These are phyloP conservation scores for Beaufortia kweichowensis DNA, from an alignment of 2,113 vertebrate species.

Conservation along the genomic window DNA sequence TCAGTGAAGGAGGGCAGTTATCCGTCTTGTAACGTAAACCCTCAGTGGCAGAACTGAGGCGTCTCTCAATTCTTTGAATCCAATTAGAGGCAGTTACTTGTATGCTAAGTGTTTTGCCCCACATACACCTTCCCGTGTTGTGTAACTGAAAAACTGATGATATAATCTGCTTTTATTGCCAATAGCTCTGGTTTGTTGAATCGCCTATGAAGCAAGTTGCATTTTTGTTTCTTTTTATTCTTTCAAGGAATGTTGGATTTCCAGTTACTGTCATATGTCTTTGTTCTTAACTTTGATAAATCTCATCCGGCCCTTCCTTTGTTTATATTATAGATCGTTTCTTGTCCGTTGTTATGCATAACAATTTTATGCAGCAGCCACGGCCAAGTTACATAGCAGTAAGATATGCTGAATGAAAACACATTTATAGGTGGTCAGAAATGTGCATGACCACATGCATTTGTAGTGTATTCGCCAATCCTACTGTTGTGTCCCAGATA, in stretches of 20 bases:
- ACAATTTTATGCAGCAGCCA: background rate
- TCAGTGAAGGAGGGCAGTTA: background rate
- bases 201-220: background rate
- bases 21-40: background rate
- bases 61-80: background rate
- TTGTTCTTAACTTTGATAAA: background rate
- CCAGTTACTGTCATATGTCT: background rate
- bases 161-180: constrained; percentile 28
- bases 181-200: background rate
- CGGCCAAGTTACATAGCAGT: background rate
- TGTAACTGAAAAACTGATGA: constrained; percentile 33
- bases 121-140: constrained; percentile 17
- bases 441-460: no score
- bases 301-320: background rate
- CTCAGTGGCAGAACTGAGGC: background rate
- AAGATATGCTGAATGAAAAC: no score
- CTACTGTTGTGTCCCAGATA: no score
- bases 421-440: no score
- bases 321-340: background rate
- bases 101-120: background rate
- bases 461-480: no score
- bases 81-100: constrained; percentile 17
- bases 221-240: background rate
- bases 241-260: background rate
- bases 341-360: no score